Base-by-base conservation (phyloP, 2,797 vertebrate genomes). In the Apogon hyalosoma region DNA sequence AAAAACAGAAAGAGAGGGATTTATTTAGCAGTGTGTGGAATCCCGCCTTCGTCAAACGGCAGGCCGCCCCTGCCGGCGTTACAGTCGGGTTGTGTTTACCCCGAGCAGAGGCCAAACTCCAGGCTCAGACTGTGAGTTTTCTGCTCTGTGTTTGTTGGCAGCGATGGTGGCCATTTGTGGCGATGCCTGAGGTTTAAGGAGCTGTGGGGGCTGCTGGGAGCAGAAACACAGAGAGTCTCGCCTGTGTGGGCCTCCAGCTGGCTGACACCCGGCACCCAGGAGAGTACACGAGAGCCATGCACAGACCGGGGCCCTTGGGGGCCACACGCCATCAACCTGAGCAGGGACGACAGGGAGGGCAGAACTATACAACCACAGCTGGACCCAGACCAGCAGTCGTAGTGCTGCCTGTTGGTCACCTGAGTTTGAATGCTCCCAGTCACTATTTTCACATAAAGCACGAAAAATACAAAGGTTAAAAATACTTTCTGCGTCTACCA, bases 91-190 rank as follows among this genome's bases (percentile, higher is more conserved):
- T 68, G 72, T 90, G 85, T 89, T 90, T 84, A 87, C 85, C 77
- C 64, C 77, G 52, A 72, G 80, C 58, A 18, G 52, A 36, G 75
- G 71, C 73, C 69, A 75, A 84, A 63, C 73, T 60, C 53, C 53
- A 67, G 72, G 75, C 41, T 38, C 84, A 90, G 86, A 86, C 84
- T 67, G 54, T 59, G 76, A 85, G 75, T 67, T 65, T 42, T 79
- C 63, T 62, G 59, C 79, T 79, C 68, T 92, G 91, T 93, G 87
- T 89, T 61, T 87, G 87, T 90, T 93, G 91, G 92, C 91, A 90
- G 63, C 57, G 39, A 7, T 21, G 2, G 41, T 46, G 28, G 73
- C 78, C 77, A 54, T 87, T 87, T 92, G 90, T 89, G 90, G 92
- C 84, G 41, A 80, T 67, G 87, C 76, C 82, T 91, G 92, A 91